Percentiles rank a stretch among this genome's conserved stretches.
Conservation (phyloP, 2,888 invertebrate genomes). For the Nemotelus nigrinus region DNA sequence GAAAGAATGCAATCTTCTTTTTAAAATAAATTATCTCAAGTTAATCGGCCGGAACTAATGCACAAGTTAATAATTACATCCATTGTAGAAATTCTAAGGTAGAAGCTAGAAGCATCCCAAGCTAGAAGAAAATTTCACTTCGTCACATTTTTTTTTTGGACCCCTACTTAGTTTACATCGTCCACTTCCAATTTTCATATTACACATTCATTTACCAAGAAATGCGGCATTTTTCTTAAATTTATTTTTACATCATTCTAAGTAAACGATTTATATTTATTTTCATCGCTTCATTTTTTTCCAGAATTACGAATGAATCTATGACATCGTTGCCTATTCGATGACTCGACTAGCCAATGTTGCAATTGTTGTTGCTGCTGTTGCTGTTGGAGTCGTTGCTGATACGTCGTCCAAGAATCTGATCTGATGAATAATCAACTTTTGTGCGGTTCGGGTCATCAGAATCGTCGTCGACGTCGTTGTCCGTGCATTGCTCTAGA, state of each 20-base stretch:
- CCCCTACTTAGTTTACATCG: neutral
- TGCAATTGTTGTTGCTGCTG: neutral
- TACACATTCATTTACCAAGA: too few relatives aligned
- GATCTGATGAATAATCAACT: slow-evolving; percentile 41
- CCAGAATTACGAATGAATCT: slow-evolving; percentile 22
- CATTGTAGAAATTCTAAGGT: too few relatives aligned
- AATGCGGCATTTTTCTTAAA: neutral
- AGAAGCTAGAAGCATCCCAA: too few relatives aligned
- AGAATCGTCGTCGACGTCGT: slow-evolving; percentile 34
- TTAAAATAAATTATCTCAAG: too few relatives aligned
- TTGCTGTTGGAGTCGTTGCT: neutral
- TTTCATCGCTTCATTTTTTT: slow-evolving; percentile 1
- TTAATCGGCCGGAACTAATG: too few relatives aligned
- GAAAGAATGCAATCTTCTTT: too few relatives aligned
- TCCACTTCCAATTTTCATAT: neutral
- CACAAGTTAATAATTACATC: too few relatives aligned
- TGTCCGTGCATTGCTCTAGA: slow-evolving; percentile 21
- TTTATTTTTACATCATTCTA: neutral
- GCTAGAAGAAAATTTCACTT: too few relatives aligned
- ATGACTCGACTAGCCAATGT: slow-evolving; percentile 17
- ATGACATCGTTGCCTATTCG: neutral
- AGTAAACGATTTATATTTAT: neutral
- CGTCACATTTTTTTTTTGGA: neutral
- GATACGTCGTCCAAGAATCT: slow-evolving; percentile 19
- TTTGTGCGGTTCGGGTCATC: slow-evolving; percentile 24